Conservation (phyloP, 1,140 invertebrate genomes). For the Drosophila punjabiensis region DNA sequence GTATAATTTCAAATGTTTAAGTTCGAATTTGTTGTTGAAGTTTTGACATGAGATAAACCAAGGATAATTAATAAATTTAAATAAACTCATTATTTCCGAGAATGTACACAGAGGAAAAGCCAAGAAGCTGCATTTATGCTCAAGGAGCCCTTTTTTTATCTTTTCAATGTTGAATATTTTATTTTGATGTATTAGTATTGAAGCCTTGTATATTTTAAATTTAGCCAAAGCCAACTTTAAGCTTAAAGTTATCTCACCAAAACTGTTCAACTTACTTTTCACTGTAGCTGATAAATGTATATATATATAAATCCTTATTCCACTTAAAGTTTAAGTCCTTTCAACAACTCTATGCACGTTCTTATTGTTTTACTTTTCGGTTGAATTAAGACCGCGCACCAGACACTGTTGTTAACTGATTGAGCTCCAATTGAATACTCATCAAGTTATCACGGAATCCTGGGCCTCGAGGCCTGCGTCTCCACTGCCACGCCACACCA, state of each 20-base stretch:
- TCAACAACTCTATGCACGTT: background rate
- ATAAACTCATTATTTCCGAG: background rate
- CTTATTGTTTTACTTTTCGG: constrained; percentile 14
- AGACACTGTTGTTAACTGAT: constrained; percentile 73
- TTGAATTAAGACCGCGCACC: constrained; percentile 41
- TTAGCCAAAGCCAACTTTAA: background rate
- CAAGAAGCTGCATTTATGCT: no score
- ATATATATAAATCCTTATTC: constrained; percentile 3
- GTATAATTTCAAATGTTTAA: no score
- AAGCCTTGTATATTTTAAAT: no score
- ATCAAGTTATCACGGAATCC: constrained; percentile 58
- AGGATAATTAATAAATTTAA: background rate
- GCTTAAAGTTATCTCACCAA: background rate
- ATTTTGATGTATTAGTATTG: background rate
- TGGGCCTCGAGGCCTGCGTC: constrained; percentile 25
- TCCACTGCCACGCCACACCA: background rate
- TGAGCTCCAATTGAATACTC: constrained; percentile 76
- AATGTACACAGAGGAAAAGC: no score
- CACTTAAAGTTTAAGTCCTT: background rate
- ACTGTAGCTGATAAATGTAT: background rate
- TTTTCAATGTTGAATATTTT: no score
- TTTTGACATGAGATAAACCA: background rate
- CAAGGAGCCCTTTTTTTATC: background rate
- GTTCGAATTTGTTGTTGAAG: no score
- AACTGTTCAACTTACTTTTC: constrained; percentile 42